These are phyloP conservation scores for Drosophila multiciliata DNA, from an alignment of 2,888 invertebrate genomes.

Conservation along the genomic window DNA sequence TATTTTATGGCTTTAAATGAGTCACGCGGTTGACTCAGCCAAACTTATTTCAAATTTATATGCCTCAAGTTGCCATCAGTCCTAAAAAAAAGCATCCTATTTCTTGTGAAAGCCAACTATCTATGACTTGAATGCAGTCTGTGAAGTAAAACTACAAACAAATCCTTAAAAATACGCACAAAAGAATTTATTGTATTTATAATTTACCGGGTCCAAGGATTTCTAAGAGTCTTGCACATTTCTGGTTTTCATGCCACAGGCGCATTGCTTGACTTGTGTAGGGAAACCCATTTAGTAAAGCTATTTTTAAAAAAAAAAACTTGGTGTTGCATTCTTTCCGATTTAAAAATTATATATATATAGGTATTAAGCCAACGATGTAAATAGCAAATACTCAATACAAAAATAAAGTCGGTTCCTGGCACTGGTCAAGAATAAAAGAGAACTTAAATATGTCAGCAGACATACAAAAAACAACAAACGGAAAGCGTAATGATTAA, in stretches of 20 bases:
- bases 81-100: not conserved
- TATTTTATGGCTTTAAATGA: conserved; percentile 3
- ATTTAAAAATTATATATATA: not conserved
- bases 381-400: not conserved
- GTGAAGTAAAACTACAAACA: not conserved
- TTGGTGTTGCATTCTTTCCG: not conserved
- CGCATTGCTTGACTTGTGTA: not conserved
- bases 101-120: not conserved
- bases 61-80: not conserved
- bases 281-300: not conserved
- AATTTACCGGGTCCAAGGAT: not conserved
- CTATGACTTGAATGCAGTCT: not conserved
- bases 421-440: not conserved
- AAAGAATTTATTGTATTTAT: not conserved
- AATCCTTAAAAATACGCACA: not conserved
- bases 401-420: no score
- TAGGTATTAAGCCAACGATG: not conserved
- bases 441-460: not conserved
- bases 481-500: not conserved
- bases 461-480: not conserved
- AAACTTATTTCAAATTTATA: not conserved
- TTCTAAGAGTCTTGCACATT: conserved; percentile 13
- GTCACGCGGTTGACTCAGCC: not conserved
- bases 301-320: no score
- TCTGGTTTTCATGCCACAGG: conserved; percentile 3